Evolutionary conservation across 1,140 invertebrate species (phyloP).

Genomic region (Zophobas atratus): DNA sequence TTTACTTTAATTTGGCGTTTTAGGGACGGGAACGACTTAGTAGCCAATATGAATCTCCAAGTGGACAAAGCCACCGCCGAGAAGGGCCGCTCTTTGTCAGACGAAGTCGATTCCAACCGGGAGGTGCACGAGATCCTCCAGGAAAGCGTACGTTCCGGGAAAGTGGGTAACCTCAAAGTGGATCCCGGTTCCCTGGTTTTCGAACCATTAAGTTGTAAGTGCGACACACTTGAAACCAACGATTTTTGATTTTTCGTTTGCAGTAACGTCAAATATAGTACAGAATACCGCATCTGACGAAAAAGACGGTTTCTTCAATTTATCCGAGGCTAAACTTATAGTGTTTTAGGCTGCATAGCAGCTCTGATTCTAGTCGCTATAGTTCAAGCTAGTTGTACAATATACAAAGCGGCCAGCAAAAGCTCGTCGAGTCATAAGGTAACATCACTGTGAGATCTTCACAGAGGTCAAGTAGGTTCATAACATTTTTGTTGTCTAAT

Average conservation of each 20-base stretch:
- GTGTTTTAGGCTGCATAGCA: slow-evolving; percentile 85
- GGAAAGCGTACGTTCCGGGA: slow-evolving; percentile 79
- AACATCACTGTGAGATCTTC: slow-evolving; percentile 62
- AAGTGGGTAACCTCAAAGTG: slow-evolving; percentile 82
- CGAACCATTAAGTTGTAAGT: slow-evolving; percentile 76
- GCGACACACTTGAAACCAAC: neutral
- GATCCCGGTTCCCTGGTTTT: slow-evolving; percentile 84
- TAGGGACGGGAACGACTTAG: slow-evolving; percentile 74
- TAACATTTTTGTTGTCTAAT: slow-evolving; percentile 51
- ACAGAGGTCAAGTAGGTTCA: slow-evolving; percentile 59
- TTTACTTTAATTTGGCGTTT: slow-evolving; percentile 47
- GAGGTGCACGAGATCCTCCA: slow-evolving; percentile 71
- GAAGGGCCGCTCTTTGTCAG: slow-evolving; percentile 71
- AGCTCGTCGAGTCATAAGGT: slow-evolving; percentile 77
- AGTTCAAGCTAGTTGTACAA: slow-evolving; percentile 88
- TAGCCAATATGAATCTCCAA: slow-evolving; percentile 78
- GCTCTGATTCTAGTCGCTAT: slow-evolving; percentile 85
- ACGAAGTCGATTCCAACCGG: slow-evolving; percentile 68
- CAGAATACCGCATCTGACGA: slow-evolving; percentile 59
- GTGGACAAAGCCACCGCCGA: slow-evolving; percentile 77
- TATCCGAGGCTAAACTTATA: slow-evolving; percentile 84
- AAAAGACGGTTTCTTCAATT: slow-evolving; percentile 70
- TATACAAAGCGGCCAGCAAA: slow-evolving; percentile 79
- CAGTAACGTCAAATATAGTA: slow-evolving; percentile 67
- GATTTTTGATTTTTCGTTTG: slow-evolving; percentile 47